Evolutionary conservation across 2,888 invertebrate species (phyloP).

Genomic region (Synanthedon andrenaeformis): DNA sequence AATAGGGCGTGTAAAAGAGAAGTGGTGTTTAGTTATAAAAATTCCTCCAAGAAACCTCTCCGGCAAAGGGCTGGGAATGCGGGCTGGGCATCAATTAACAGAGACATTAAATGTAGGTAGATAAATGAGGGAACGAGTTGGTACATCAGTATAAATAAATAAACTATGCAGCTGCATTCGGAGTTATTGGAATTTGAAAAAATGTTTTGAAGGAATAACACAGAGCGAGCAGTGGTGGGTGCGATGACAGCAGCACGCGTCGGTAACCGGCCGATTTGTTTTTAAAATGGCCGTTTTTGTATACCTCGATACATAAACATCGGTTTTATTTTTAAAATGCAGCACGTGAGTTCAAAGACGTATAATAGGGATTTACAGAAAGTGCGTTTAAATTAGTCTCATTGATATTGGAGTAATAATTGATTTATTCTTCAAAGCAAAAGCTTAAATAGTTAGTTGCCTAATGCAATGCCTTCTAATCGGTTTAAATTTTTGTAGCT

Average conservation of each 20-base stretch:
- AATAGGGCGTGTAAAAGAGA: background rate
- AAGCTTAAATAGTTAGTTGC: too few species aligned
- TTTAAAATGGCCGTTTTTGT: background rate
- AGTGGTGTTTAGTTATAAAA: conserved; percentile 24
- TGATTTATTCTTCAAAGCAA: too few species aligned
- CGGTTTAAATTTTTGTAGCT: too few species aligned
- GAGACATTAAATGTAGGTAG: conserved; percentile 40
- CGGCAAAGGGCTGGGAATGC: conserved; percentile 40
- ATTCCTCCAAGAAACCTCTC: conserved; percentile 25
- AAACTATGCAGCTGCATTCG: conserved; percentile 28
- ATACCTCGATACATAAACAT: background rate
- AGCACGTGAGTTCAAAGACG: background rate
- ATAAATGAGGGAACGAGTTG: conserved; percentile 26
- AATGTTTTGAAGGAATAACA: conserved; percentile 11
- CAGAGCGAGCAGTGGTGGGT: background rate
- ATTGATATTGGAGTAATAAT: too few species aligned
- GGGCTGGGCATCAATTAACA: conserved; percentile 58
- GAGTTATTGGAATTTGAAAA: conserved; percentile 22
- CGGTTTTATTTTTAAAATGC: background rate
- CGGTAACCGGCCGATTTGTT: background rate
- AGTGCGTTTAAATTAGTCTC: too few species aligned
- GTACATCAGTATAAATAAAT: conserved; percentile 24
- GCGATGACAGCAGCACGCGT: conserved; percentile 4
- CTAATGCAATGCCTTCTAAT: too few species aligned
- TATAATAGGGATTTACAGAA: too few species aligned